Base-by-base conservation (phyloP, 2,888 invertebrate species). In the Amiota mariae region DNA sequence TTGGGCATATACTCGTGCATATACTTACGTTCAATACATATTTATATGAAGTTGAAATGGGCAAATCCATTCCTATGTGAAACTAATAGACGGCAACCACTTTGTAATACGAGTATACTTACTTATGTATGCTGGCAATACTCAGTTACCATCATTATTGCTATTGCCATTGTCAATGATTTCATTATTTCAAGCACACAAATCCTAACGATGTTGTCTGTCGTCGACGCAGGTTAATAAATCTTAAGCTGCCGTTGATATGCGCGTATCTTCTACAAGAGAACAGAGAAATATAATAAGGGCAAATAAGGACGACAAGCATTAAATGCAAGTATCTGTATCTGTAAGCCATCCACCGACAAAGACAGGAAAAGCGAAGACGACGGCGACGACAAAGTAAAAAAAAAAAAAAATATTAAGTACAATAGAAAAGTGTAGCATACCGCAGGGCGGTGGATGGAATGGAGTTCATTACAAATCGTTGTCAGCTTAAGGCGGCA, bases 381-480 rank as follows among this genome's bases (percentile, higher is more conserved):
- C n/a, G 24, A 36, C 36, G 36, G 36, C 36, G 36, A 36, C 36
- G 61, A 20, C 8, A 61, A 74, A 77, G 74, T 75, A 81, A 75
- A 57, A 47, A 13, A 48, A 49, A 71, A 57, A 71, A 57, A 49
- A 15, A 66, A 71, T 57, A 70, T 46, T 72, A 72, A 20, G 64
- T 71, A 64, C 57, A 47, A 18, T 49, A 56, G 24, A 46, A 20
- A 56, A 61, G 20, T 46, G 70, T 18, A 59, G 73, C n/a, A 18
- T n/a, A 36, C 36, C 36, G 15, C 76, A 72, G 75, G 76, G 77
- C 78, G 76, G 77, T 72, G 71, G 85, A 82, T 36, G 36, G 85
- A 76, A 75, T 72, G 71, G 85, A 83, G 84, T 86, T 86, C 85
- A 85, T 86, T 84, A 85, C 86, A 84, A 84, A 86, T 86, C 83